Evolutionary conservation across 2,888 invertebrate genomes (phyloP), one percentile per base, ranked within the genome.

Genomic region (Acrocyrtus sp.): DNA sequence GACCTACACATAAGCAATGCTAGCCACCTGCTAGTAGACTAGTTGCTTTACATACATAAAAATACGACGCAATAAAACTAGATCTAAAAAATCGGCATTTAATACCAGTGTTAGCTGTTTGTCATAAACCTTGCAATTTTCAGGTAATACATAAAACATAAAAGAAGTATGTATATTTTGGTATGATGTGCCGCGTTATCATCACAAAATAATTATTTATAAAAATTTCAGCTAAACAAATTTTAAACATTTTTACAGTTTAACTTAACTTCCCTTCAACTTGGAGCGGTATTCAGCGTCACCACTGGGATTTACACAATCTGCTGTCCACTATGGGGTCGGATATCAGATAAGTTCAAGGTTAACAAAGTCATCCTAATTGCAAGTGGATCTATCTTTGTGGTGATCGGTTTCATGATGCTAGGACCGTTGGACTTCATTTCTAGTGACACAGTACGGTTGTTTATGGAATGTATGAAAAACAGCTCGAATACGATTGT

Each of bases 391-490:
- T 62, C 74, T 1, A 1, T 66, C 4, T 43, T 77, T n/a, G 50
- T 79, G 17, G 43, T 50, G 8, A 12, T 77, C 0, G 74, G 77
- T 17, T 79, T 77, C 54, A 58, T 65, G 5, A 56, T 77, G 4
- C 41, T 77, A 0, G 78, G 75, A 0, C 77, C 75, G 2, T 53
- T 76, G 12, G 75, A 77, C 39, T 79, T 79, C 43, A 56, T 77
- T 39, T 58, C 65, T 15, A 45, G 47, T 26, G 67, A 74, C n/a
- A 21, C 53, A 50, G 78, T 78, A 66, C 39, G n/a, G n/a, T n/a
- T n/a, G 67, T 26, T 19, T 19, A 27, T 39, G 39, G 15, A 10
- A 27, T 39, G 24, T 5, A 53, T n/a, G 8, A 19, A 21, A 29
- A 2, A 6, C 17, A 29, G 21, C 17, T n/a, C 39, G 6, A 39